Evolutionary conservation across 1,140 invertebrate genomes (phyloP), one percentile per base, ranked within the genome.

Genomic region (Ephestia elutella): DNA sequence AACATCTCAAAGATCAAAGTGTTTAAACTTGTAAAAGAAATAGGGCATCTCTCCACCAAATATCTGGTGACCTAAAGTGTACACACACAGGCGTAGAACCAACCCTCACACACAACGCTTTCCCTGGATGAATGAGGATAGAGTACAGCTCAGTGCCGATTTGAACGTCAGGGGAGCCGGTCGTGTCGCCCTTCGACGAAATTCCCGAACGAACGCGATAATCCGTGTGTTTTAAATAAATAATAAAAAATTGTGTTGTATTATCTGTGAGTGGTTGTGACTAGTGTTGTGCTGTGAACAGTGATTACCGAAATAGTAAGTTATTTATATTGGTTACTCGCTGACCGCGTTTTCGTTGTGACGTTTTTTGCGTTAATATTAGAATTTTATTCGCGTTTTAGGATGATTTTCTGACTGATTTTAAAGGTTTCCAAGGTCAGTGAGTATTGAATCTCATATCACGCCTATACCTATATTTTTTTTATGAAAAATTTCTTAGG

Each of bases 11-110:
- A 30, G 21, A 54, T 9, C 25, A 54, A 32, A 54, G 21, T 35
- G 28, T n/a, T 30, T 25, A 35, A 60, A 44, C 38, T 44, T 44
- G 13, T 44, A 60, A 60, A 19, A 60, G 49, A 60, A 60, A 50
- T 60, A 56, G 59, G 59, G 59, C 59, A 60, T 50, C 38, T 60
- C 59, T 57, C 55, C 55, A 60, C 59, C 44, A 44, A 60, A 60
- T 60, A 32, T 60, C 59, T 60, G 44, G 59, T 60, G 59, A 60
- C 59, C 59, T 56, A 44, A 56, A 55, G 59, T 11, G 21, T 21
- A 60, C 59, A 15, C 53, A 60, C 59, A 60, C 59, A 35, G 9
- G 18, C 30, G 18, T 5, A 60, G 28, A 60, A 49, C 57, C 50
- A 54, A 54, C 59, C 54, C 38, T 1, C 15, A 44, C 48, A 54